phyloP scores from a whole-genome alignment of 2,797 vertebrate genomes.

The Rhabdophis nuchalis region DNA sequence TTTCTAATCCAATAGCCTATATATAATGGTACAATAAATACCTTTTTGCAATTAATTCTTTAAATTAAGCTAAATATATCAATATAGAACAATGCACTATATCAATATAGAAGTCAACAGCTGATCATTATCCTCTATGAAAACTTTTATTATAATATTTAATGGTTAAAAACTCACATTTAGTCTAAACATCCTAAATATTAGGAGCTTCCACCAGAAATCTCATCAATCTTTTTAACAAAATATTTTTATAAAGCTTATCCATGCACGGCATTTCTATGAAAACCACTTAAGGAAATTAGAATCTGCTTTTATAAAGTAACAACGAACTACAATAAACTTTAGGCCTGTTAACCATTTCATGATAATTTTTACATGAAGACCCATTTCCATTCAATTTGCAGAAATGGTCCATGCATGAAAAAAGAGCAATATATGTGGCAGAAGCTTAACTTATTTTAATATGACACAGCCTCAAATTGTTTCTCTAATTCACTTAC shows the following conservation, averaged over 20 bases:
- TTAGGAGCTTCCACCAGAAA: background rate
- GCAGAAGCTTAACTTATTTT: background rate
- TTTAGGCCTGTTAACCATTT: background rate
- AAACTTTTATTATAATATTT: background rate
- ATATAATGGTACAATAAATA: background rate
- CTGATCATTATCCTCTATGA: background rate
- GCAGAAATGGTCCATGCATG: background rate
- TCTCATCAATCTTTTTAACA: background rate
- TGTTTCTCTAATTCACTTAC: background rate
- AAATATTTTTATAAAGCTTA: background rate
- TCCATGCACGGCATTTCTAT: background rate
- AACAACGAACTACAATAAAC: background rate
- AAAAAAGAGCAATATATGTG: background rate
- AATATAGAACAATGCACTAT: background rate
- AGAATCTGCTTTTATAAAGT: background rate
- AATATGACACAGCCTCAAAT: background rate
- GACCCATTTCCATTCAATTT: background rate
- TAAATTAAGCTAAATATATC: background rate
- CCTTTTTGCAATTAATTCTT: background rate
- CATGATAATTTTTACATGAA: background rate
- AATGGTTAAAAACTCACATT: no score
- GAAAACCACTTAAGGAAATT: background rate
- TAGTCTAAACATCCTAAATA: background rate
- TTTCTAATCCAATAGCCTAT: background rate
- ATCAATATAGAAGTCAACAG: background rate